Percentiles rank a stretch among this genome's conserved stretches.
These are phyloP conservation scores for Peromyscus attwateri DNA, from an alignment of 2,797 vertebrate genomes.

Conservation along the genomic window DNA sequence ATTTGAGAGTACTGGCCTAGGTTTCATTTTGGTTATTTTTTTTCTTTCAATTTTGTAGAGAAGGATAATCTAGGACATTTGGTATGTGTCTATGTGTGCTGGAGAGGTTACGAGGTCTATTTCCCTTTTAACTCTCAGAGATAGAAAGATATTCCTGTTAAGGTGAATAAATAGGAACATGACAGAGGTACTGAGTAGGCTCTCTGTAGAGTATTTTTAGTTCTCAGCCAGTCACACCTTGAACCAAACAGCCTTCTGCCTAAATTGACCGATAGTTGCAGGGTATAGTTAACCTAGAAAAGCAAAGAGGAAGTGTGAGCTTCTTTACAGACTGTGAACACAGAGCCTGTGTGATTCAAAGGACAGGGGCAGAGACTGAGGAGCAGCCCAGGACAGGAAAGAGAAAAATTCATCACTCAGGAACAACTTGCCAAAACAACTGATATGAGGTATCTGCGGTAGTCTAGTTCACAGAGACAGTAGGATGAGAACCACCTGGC, in stretches of 20 bases:
- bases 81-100: no score
- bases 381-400: fast-evolving
- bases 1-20: not conserved
- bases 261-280: not conserved
- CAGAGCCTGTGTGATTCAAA: fast-evolving
- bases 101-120: not conserved
- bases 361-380: fast-evolving
- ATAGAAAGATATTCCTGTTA: not conserved
- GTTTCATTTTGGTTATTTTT: not conserved
- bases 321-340: not conserved
- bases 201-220: not conserved
- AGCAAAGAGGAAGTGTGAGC: not conserved
- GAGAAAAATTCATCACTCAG: not conserved
- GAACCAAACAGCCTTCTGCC: not conserved
- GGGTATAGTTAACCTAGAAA: not conserved
- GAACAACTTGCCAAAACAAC: not conserved
- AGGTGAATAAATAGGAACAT: not conserved
- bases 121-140: conserved; percentile 46
- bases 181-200: no score
- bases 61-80: not conserved
- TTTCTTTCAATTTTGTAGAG: not conserved
- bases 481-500: not conserved
- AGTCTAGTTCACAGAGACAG: not conserved
- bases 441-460: no score
- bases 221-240: not conserved